These are phyloP conservation scores for Megathymus violae DNA, from an alignment of 1,140 invertebrate species.

Conservation along the genomic window DNA sequence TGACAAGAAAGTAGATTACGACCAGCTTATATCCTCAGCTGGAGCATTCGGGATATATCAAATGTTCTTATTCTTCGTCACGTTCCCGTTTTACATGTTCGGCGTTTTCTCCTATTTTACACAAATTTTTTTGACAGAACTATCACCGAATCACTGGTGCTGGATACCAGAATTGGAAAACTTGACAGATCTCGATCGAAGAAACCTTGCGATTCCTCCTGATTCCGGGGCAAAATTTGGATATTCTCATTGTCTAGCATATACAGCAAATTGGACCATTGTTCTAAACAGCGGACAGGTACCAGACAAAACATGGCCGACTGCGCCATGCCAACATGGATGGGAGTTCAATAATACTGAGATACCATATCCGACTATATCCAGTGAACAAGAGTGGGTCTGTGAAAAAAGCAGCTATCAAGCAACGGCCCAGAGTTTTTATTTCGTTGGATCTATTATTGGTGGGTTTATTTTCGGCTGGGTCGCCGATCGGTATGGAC, in stretches of 20 bases:
- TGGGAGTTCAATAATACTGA: slow-evolving; percentile 85
- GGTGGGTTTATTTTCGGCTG: slow-evolving; percentile 88
- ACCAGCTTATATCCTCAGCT: slow-evolving; percentile 85
- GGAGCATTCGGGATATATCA: slow-evolving; percentile 88
- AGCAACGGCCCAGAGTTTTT: slow-evolving; percentile 87
- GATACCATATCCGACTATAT: slow-evolving; percentile 71
- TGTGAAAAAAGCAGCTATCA: slow-evolving; percentile 86
- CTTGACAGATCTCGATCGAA: slow-evolving; percentile 65
- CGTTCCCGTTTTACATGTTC: slow-evolving; percentile 80
- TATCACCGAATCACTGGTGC: slow-evolving; percentile 86
- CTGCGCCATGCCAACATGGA: slow-evolving; percentile 81
- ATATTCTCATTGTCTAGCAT: slow-evolving; percentile 60
- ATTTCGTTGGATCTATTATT: slow-evolving; percentile 87
- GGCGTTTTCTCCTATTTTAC: slow-evolving; percentile 87
- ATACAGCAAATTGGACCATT: slow-evolving; percentile 63
- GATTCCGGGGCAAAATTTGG: slow-evolving; percentile 55
- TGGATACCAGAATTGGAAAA: slow-evolving; percentile 81
- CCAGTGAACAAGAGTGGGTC: slow-evolving; percentile 85
- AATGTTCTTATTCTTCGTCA: slow-evolving; percentile 85
- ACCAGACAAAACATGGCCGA: slow-evolving; percentile 53
- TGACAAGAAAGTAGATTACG: slow-evolving; percentile 81
- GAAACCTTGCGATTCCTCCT: slow-evolving; percentile 57
- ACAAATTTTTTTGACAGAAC: slow-evolving; percentile 87
- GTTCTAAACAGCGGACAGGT: slow-evolving; percentile 45
- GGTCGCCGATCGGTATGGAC: slow-evolving; percentile 86